Percentiles rank a stretch among this genome's conserved stretches.
These are phyloP conservation scores for Drosophila hawaiiensis DNA, from an alignment of 2,888 invertebrate genomes.

Conservation along the genomic window DNA sequence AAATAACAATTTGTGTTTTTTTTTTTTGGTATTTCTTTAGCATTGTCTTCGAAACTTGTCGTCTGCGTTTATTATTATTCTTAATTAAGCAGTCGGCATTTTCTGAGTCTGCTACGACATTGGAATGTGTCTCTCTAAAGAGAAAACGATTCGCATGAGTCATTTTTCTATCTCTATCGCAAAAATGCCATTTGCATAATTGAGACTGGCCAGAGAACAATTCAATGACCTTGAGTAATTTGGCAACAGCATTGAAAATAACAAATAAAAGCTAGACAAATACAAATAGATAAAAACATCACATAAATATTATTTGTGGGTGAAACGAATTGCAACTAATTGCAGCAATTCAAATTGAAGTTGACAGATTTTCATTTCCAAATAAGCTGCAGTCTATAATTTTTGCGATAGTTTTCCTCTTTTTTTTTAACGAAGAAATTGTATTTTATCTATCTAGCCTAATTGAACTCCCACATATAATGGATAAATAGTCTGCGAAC, in stretches of 20 bases:
- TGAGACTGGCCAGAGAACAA: constrained; percentile 5
- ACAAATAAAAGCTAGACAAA: neutral
- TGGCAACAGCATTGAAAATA: constrained; percentile 41
- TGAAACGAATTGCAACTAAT: constrained; percentile 25
- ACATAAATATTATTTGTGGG: neutral
- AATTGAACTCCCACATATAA: constrained; percentile 19
- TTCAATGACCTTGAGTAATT: constrained; percentile 50
- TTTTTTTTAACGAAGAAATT: neutral
- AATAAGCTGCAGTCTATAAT: neutral
- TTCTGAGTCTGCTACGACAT: constrained; percentile 34
- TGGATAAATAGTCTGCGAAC: constrained; percentile 3
- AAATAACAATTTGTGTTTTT: constrained; percentile 31
- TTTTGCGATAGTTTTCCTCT: neutral
- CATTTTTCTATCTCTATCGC: constrained; percentile 18
- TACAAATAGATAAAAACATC: neutral
- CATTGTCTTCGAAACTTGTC: constrained; percentile 32
- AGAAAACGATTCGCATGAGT: constrained; percentile 31
- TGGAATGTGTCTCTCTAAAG: constrained; percentile 40
- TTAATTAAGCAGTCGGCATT: constrained; percentile 34
- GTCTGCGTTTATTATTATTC: constrained; percentile 23
- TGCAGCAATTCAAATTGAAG: neutral
- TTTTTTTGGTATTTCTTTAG: constrained; percentile 29
- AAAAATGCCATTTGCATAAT: constrained; percentile 10
- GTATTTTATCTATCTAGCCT: neutral
- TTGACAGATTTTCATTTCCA: neutral